phyloP scores from a whole-genome alignment of 2,888 invertebrate genomes.

The Calliscelio sp. region DNA sequence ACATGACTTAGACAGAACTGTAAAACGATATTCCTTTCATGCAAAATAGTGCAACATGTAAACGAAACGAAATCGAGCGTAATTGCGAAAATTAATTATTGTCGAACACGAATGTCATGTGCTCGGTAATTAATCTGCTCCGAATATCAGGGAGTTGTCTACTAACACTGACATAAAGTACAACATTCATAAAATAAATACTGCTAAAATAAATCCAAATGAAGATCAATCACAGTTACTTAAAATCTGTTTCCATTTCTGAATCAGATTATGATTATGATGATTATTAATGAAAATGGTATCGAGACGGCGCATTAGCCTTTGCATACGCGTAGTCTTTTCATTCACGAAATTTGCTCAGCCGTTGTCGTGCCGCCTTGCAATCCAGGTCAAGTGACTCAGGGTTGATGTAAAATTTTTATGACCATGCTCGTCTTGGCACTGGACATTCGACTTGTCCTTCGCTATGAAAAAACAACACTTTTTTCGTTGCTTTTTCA shows the following conservation, averaged over 20 bases:
- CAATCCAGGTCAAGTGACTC: conserved; percentile 81
- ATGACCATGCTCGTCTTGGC: conserved; percentile 75
- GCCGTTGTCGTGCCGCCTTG: conserved; percentile 65
- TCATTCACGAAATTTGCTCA: conserved; percentile 70
- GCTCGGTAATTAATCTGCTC: conserved; percentile 84
- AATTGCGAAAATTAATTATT: conserved; percentile 85
- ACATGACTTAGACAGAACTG: not conserved
- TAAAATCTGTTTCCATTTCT: too few relatives aligned
- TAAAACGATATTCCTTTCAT: conserved; percentile 26
- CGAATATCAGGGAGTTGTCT: conserved; percentile 83
- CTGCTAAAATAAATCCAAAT: too few relatives aligned
- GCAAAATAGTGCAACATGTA: conserved; percentile 35
- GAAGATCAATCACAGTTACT: too few relatives aligned
- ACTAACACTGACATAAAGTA: conserved; percentile 79
- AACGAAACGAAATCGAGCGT: conserved; percentile 77
- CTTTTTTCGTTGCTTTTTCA: too few relatives aligned
- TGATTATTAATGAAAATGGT: too few relatives aligned
- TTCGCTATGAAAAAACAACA: conserved; percentile 32
- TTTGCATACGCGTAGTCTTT: conserved; percentile 48
- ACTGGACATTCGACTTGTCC: conserved; percentile 60
- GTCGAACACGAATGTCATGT: conserved; percentile 84
- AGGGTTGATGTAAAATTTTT: conserved; percentile 79
- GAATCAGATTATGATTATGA: too few relatives aligned
- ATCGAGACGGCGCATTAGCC: conserved; percentile 5
- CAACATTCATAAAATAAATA: too few relatives aligned